phyloP scores from a whole-genome alignment of 2,888 invertebrate species.

The Sisyra nigra region DNA sequence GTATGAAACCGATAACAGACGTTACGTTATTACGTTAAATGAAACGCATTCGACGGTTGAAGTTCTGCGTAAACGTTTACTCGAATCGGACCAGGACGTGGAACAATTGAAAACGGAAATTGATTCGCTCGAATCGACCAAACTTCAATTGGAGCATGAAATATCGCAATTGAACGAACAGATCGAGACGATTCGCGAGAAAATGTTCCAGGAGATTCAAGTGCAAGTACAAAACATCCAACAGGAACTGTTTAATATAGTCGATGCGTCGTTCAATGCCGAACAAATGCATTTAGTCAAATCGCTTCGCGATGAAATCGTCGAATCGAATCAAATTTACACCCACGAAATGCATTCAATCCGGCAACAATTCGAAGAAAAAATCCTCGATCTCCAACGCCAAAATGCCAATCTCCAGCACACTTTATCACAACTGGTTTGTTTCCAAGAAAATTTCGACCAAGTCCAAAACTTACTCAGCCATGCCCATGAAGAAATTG shows the following conservation, averaged over 20 bases:
- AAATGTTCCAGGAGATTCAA: slow-evolving; percentile 16
- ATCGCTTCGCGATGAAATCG: slow-evolving; percentile 13
- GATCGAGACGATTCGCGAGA: slow-evolving; percentile 19
- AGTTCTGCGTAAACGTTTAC: slow-evolving; percentile 36
- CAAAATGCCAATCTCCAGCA: slow-evolving; percentile 11
- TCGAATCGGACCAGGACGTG: slow-evolving; percentile 41
- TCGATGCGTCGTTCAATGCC: slow-evolving; percentile 13
- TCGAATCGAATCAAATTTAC: slow-evolving; percentile 4
- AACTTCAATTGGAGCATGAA: slow-evolving; percentile 16
- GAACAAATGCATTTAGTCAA: slow-evolving; percentile 9
- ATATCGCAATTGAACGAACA: slow-evolving; percentile 17
- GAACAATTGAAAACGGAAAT: slow-evolving; percentile 33
- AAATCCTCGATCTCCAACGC: too few relatives aligned
- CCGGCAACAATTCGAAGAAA: too few relatives aligned
- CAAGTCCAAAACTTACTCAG: slow-evolving; percentile 15
- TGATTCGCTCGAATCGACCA: slow-evolving; percentile 19
- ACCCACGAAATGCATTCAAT: too few relatives aligned
- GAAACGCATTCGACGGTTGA: slow-evolving; percentile 40
- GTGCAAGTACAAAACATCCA: slow-evolving; percentile 18
- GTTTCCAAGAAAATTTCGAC: slow-evolving; percentile 14
- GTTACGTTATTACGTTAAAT: slow-evolving; percentile 40
- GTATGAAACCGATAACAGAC: slow-evolving; percentile 32
- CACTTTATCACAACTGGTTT: slow-evolving; percentile 13
- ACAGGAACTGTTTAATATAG: slow-evolving; percentile 18
- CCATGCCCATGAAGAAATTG: slow-evolving; percentile 13